phyloP scores from a whole-genome alignment of 2,113 vertebrate species.

The Mustela nigripes region DNA sequence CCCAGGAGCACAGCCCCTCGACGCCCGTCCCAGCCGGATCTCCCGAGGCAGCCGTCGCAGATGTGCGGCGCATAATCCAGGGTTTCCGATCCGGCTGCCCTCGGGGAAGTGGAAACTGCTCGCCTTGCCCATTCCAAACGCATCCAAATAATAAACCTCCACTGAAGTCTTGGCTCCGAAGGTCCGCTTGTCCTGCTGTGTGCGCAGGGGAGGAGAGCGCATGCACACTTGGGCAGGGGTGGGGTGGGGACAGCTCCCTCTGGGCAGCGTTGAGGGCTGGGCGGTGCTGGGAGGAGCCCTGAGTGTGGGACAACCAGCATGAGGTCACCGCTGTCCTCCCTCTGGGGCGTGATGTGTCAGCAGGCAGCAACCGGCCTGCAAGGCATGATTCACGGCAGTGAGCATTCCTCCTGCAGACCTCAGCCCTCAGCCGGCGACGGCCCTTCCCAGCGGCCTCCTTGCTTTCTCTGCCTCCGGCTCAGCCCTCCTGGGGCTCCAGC shows the following conservation, averaged over 20 bases:
- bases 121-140: conserved; percentile 14
- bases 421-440: neutral
- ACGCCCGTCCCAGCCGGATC: neutral
- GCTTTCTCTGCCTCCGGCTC: neutral
- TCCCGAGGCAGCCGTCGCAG: neutral
- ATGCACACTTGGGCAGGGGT: neutral
- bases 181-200: neutral
- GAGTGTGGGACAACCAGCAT: conserved; percentile 54
- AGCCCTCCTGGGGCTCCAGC: neutral
- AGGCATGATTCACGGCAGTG: neutral
- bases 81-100: conserved; percentile 23
- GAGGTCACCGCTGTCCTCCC: conserved; percentile 51
- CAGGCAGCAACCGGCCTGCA: neutral
- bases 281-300: conserved; percentile 62
- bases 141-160: conserved; percentile 29
- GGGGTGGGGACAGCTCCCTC: conserved; percentile 73
- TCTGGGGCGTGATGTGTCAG: conserved; percentile 56
- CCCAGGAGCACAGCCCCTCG: neutral
- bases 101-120: conserved; percentile 54
- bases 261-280: neutral
- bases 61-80: neutral
- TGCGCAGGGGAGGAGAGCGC: neutral
- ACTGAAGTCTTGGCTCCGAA: neutral
- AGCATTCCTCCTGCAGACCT: neutral
- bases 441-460: neutral